Conservation (phyloP, 2,888 invertebrate species). For the Latheticus oryzae region DNA sequence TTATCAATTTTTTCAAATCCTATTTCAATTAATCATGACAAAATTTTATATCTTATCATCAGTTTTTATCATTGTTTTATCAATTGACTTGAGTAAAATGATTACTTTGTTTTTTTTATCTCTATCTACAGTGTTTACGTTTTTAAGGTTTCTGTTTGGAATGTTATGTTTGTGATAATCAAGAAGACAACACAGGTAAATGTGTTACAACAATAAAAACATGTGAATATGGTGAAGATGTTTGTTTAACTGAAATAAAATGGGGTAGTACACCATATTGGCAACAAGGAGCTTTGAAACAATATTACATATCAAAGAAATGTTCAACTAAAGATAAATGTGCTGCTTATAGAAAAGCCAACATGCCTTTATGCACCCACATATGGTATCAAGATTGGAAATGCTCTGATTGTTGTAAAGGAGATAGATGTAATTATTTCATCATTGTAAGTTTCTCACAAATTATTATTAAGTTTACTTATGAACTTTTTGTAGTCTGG, state of each 20-base stretch:
- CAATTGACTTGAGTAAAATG: slow-evolving; percentile 44
- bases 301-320: slow-evolving; percentile 91
- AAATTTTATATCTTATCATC: slow-evolving; percentile 36
- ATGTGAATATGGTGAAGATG: slow-evolving; percentile 88
- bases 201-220: slow-evolving; percentile 92
- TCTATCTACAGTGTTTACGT: no score
- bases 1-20: slow-evolving; percentile 33
- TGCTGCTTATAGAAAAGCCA: slow-evolving; percentile 74
- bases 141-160: slow-evolving; percentile 78
- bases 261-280: slow-evolving; percentile 98
- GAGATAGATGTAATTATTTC: slow-evolving; percentile 95
- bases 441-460: slow-evolving; percentile 82
- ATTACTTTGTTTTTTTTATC: no score
- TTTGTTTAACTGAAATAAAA: slow-evolving; percentile 88
- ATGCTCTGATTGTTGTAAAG: slow-evolving; percentile 95
- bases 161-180: slow-evolving; percentile 95
- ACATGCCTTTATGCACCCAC: slow-evolving; percentile 85
- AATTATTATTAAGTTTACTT: background rate
- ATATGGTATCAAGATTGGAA: slow-evolving; percentile 98
- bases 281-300: slow-evolving; percentile 92
- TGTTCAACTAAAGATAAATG: slow-evolving; percentile 88
- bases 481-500: slow-evolving; percentile 22
- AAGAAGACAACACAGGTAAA: slow-evolving; percentile 92
- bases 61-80: slow-evolving; percentile 39
- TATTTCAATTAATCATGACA: slow-evolving; percentile 41